Conservation (phyloP, 35 echinoderm and acorn worm species). For the Amphiura filiformis region DNA sequence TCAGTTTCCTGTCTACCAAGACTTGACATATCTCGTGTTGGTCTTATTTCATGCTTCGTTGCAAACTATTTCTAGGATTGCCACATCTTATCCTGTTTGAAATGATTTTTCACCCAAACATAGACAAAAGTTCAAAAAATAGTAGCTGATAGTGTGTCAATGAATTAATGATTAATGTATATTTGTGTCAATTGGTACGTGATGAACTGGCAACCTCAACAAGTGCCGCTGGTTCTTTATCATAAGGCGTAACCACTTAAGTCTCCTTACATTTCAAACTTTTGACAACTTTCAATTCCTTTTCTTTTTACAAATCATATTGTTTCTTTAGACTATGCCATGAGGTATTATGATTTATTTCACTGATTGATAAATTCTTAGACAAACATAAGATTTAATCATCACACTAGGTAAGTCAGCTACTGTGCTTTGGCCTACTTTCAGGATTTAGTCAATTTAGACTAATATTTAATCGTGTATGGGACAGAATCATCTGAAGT, state of each 20-base stretch:
- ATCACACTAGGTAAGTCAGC: no score
- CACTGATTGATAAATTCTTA: slow-evolving; percentile 4
- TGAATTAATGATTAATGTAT: not conserved
- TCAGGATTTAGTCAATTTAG: no score
- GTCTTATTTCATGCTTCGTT: not conserved
- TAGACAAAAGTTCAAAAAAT: not conserved
- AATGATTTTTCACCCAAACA: not conserved
- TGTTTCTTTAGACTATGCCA: not conserved
- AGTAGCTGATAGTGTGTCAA: not conserved
- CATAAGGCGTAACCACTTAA: not conserved
- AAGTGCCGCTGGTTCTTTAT: not conserved
- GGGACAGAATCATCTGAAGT: no score
- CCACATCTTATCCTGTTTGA: not conserved
- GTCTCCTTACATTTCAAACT: not conserved
- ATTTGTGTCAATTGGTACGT: not conserved
- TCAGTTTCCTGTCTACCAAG: not conserved
- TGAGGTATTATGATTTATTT: slow-evolving; percentile 7
- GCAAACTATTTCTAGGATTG: not conserved
- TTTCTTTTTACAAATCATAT: not conserved
- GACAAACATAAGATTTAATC: not conserved
- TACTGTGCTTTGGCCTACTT: no score
- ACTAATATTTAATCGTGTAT: no score
- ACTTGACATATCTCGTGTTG: not conserved
- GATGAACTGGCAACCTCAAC: not conserved
- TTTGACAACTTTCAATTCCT: not conserved